phyloP scores from a whole-genome alignment of 2,113 vertebrate genomes.

The Cyrtonyx montezumae region DNA sequence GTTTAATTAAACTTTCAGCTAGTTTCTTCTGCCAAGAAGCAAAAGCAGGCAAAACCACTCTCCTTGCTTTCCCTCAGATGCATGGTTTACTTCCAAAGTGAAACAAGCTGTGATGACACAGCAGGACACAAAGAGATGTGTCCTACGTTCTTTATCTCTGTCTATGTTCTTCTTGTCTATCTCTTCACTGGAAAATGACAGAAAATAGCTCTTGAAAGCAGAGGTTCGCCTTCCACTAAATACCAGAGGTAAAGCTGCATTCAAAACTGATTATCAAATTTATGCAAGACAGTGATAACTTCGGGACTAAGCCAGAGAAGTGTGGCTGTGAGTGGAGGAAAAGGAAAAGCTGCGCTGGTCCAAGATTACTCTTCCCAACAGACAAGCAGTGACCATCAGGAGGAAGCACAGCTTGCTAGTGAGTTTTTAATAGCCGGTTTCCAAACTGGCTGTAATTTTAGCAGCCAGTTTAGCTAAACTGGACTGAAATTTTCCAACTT shows the following conservation, averaged over 20 bases:
- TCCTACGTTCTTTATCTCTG: too few species aligned
- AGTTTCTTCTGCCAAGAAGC: not conserved
- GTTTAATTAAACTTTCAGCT: slow-evolving; percentile 16
- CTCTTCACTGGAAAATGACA: not conserved
- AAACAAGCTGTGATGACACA: not conserved
- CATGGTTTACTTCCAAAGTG: not conserved
- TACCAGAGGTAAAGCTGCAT: not conserved
- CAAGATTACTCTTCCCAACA: not conserved
- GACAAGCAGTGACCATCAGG: not conserved
- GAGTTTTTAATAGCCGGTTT: slow-evolving; percentile 17
- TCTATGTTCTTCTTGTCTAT: not conserved
- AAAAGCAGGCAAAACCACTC: rapidly evolving
- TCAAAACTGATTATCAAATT: not conserved
- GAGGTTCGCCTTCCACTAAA: not conserved
- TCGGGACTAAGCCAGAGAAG: not conserved
- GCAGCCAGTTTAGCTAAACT: slow-evolving; percentile 32
- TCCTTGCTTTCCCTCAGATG: not conserved
- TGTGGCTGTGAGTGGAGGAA: not conserved
- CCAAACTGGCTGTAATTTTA: slow-evolving; percentile 52
- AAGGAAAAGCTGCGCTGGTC: not conserved
- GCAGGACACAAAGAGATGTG: not conserved
- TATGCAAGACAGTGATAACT: not conserved
- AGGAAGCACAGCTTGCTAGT: not conserved
- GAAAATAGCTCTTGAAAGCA: not conserved
- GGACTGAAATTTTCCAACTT: slow-evolving; percentile 1